A percentile compares a stretch with the other conserved stretches of the same genome.
These are phyloP conservation scores for Pollimyrus isidori DNA, from an alignment of 2,113 vertebrate genomes.

Conservation along the genomic window DNA sequence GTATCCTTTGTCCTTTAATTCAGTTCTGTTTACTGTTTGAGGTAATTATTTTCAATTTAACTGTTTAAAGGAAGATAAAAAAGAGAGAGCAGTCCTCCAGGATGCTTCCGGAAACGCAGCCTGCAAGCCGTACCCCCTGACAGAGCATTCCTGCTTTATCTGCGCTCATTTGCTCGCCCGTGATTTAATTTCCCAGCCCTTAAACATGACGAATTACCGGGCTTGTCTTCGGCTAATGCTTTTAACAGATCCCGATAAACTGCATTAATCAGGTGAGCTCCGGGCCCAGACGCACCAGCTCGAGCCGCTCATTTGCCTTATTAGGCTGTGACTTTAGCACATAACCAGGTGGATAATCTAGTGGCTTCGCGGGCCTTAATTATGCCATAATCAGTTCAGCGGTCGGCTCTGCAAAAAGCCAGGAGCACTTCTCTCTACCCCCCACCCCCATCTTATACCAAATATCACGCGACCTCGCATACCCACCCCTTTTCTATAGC, in stretches of 20 bases:
- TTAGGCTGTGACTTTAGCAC: slow-evolving; percentile 84
- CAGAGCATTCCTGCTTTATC: slow-evolving; percentile 50
- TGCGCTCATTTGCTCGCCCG: slow-evolving; percentile 68
- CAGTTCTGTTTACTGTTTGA: slow-evolving; percentile 44
- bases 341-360: slow-evolving; percentile 99
- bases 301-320: slow-evolving; percentile 81
- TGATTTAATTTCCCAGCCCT: slow-evolving; percentile 94
- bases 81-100: slow-evolving; percentile 28
- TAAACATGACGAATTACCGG: slow-evolving; percentile 99
- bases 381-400: slow-evolving; percentile 97
- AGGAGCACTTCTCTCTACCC: slow-evolving; percentile 42
- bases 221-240: slow-evolving; percentile 97
- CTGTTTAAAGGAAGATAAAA: slow-evolving; percentile 41
- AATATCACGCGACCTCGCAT: too few species aligned
- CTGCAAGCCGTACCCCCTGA: slow-evolving; percentile 57
- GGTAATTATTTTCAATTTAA: slow-evolving; percentile 46
- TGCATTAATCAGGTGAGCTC: slow-evolving; percentile 93
- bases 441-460: too few species aligned
- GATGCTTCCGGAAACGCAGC: slow-evolving; percentile 32
- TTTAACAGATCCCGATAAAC: slow-evolving; percentile 99
- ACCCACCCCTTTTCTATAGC: too few species aligned
- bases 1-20: slow-evolving; percentile 45
- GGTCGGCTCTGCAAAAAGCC: slow-evolving; percentile 69
- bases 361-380: slow-evolving; percentile 96
- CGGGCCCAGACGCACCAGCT: slow-evolving; percentile 69